Percentiles rank a stretch among this genome's conserved stretches.
Conservation (phyloP, 2,113 vertebrate species). For the Bubalus kerabau region DNA sequence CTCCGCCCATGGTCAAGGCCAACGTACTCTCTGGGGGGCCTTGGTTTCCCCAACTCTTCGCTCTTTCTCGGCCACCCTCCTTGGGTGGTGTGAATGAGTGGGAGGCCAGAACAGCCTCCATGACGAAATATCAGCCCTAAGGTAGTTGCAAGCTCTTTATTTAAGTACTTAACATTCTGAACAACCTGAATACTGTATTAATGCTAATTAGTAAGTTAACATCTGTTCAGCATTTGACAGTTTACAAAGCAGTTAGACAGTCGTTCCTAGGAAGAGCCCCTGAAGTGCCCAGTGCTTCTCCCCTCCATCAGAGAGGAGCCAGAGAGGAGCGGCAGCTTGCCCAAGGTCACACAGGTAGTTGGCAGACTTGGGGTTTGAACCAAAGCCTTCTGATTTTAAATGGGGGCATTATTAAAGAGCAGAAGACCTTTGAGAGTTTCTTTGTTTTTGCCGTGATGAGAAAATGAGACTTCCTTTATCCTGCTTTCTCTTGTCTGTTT, state of each 20-base stretch:
- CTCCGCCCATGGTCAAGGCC: neutral
- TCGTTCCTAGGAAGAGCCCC: neutral
- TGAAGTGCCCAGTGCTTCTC: neutral
- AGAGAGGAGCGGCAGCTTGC: neutral
- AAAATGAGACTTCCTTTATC: neutral
- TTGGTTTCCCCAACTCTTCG: conserved; percentile 33
- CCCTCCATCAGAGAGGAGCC: neutral
- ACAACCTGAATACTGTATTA: neutral
- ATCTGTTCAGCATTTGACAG: neutral
- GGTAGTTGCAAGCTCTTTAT: neutral
- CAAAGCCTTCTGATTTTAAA: neutral
- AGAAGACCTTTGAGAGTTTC: neutral
- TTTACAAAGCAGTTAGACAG: neutral
- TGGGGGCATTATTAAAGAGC: neutral
- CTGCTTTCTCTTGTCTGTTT: neutral
- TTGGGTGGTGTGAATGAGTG: conserved; percentile 1
- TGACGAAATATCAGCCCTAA: neutral
- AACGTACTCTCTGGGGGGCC: neutral
- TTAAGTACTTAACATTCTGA: neutral
- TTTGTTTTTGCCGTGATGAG: neutral
- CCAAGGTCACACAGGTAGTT: neutral
- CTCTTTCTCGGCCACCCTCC: conserved; percentile 6
- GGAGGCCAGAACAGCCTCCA: neutral
- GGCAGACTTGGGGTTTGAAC: neutral
- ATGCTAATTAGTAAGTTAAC: neutral